phyloP scores from a whole-genome alignment of 2,797 vertebrate species.

The Falco concolor region DNA sequence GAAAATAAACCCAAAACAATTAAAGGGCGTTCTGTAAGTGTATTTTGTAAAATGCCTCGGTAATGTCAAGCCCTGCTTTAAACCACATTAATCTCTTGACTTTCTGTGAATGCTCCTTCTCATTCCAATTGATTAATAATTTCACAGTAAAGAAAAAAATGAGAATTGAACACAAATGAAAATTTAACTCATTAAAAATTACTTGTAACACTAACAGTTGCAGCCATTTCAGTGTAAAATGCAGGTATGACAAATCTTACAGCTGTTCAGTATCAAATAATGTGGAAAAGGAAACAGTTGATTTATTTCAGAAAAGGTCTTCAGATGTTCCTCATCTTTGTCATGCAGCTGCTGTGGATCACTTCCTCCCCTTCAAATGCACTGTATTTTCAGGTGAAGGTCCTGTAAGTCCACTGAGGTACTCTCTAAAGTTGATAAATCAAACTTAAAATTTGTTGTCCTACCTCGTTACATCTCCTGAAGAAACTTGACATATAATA shows the following conservation, averaged over 20 bases:
- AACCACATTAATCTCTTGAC: conserved; percentile 41
- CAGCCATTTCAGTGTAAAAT: conserved; percentile 1
- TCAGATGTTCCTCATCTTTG: not conserved
- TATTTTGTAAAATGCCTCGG: not conserved
- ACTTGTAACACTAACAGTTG: not conserved
- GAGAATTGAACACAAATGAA: conserved; percentile 13
- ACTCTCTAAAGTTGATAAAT: not conserved
- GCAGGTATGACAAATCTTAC: not conserved
- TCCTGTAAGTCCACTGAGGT: not conserved
- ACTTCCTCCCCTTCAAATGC: not conserved
- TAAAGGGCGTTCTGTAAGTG: not conserved
- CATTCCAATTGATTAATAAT: conserved; percentile 17
- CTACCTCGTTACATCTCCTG: not conserved
- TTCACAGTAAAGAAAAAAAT: conserved; percentile 19
- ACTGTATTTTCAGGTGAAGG: not conserved
- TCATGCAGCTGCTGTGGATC: not conserved
- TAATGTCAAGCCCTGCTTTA: conserved; percentile 28
- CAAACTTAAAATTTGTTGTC: not conserved
- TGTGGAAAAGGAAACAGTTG: not conserved
- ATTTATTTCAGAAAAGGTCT: not conserved
- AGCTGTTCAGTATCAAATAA: not conserved
- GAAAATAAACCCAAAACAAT: not conserved
- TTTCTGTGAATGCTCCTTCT: conserved; percentile 4
- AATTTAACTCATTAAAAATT: not conserved
- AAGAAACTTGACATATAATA: not conserved